A percentile compares a stretch with the other conserved stretches of the same genome.
phyloP scores from a whole-genome alignment of 2,113 vertebrate species.

The Vombatus ursinus region DNA sequence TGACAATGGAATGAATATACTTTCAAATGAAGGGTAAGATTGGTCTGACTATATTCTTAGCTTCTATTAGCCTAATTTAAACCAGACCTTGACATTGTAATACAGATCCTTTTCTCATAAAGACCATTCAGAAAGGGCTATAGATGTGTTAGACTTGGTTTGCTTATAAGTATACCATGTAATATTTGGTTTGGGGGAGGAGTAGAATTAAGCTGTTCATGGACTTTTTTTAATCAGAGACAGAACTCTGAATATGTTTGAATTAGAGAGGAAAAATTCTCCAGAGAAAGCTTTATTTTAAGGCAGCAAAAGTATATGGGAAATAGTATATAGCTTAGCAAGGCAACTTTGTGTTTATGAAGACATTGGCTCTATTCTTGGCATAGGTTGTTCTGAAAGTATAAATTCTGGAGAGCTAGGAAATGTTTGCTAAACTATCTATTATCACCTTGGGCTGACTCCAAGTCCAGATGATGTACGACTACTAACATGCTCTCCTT shows the following conservation, averaged over 20 bases:
- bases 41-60: constrained; percentile 58
- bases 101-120: neutral
- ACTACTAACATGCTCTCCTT: neutral
- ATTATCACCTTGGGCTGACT: neutral
- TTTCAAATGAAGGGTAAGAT: constrained; percentile 66
- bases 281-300: neutral
- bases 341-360: neutral
- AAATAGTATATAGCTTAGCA: neutral
- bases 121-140: neutral
- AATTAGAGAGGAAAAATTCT: neutral
- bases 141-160: neutral
- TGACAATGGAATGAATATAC: constrained; percentile 69
- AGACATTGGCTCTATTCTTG: neutral
- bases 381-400: neutral
- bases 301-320: neutral
- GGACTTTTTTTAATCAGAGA: neutral
- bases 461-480: neutral
- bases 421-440: neutral
- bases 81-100: constrained; percentile 41
- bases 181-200: neutral
- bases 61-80: constrained; percentile 54
- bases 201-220: neutral
- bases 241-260: neutral
- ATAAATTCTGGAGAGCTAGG: neutral
- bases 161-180: neutral